A percentile compares a stretch with the other conserved stretches of the same genome.
These are phyloP conservation scores for Apeltes quadracus DNA, from an alignment of 2,113 vertebrate genomes.

Conservation along the genomic window DNA sequence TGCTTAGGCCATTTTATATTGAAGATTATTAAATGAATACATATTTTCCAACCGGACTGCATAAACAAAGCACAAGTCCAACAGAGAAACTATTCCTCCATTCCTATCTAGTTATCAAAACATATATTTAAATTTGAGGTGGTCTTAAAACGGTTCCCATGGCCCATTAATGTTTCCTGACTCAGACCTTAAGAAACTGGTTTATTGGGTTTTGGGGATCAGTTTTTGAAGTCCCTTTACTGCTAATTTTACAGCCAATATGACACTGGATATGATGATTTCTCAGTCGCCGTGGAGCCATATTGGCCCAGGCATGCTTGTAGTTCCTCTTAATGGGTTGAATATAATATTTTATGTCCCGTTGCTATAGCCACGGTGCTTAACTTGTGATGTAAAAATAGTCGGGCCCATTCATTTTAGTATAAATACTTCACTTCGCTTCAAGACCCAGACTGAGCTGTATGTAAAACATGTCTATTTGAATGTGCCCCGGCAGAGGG, in stretches of 20 bases:
- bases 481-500: constrained; percentile 71
- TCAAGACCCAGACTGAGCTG: constrained; percentile 68
- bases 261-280: constrained; percentile 68
- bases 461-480: constrained; percentile 73
- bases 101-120: background rate
- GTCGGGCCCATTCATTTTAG: constrained; percentile 78
- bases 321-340: constrained; percentile 72
- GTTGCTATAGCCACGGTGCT: constrained; percentile 77
- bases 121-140: constrained; percentile 4
- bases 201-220: constrained; percentile 55
- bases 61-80: background rate
- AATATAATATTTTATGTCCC: constrained; percentile 80
- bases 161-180: constrained; percentile 28
- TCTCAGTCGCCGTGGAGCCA: constrained; percentile 71
- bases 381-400: constrained; percentile 78
- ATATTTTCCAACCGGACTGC: background rate
- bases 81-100: background rate
- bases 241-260: constrained; percentile 70
- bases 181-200: constrained; percentile 44
- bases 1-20: background rate
- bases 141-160: constrained; percentile 19
- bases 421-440: constrained; percentile 76
- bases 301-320: constrained; percentile 74
- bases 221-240: constrained; percentile 63
- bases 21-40: background rate